Conservation (phyloP, 2,797 vertebrate species). For the Channa striata region DNA sequence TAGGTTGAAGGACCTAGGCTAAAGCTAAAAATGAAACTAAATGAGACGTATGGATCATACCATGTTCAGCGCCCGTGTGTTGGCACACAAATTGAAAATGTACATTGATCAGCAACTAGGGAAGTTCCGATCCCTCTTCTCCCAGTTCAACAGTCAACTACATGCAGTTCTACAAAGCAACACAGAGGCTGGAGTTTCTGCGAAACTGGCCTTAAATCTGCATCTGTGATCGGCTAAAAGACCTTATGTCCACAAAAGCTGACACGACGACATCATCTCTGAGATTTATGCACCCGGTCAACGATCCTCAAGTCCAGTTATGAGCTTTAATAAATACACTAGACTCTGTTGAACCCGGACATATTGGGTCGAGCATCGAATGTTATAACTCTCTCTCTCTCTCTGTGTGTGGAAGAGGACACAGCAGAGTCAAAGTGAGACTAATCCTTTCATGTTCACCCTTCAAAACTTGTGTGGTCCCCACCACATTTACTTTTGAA, state of each 20-base stretch:
- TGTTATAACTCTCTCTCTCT: constrained; percentile 23
- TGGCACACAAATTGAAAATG: too few species aligned
- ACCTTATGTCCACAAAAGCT: background rate
- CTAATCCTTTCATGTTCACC: constrained; percentile 9
- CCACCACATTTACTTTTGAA: constrained; percentile 36
- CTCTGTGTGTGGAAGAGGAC: constrained; percentile 56
- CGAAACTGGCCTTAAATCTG: background rate
- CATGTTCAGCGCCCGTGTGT: too few species aligned
- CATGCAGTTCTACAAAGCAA: background rate
- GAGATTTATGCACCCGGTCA: constrained; percentile 55
- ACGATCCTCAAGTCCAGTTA: constrained; percentile 44
- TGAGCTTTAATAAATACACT: constrained; percentile 54
- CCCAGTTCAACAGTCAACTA: background rate
- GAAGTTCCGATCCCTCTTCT: too few species aligned
- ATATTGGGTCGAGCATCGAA: constrained; percentile 23
- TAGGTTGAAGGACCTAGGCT: too few species aligned
- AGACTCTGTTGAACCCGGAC: constrained; percentile 33
- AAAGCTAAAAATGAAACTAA: too few species aligned
- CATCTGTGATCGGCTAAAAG: background rate
- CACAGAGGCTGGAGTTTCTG: background rate
- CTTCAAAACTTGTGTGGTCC: too few species aligned
- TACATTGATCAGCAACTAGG: too few species aligned
- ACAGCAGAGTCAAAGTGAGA: constrained; percentile 48
- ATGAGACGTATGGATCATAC: too few species aligned
- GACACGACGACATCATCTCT: constrained; percentile 25